Percentiles rank a stretch among this genome's conserved stretches.
phyloP scores from a whole-genome alignment of 2,113 vertebrate genomes.

The Narcine bancroftii region DNA sequence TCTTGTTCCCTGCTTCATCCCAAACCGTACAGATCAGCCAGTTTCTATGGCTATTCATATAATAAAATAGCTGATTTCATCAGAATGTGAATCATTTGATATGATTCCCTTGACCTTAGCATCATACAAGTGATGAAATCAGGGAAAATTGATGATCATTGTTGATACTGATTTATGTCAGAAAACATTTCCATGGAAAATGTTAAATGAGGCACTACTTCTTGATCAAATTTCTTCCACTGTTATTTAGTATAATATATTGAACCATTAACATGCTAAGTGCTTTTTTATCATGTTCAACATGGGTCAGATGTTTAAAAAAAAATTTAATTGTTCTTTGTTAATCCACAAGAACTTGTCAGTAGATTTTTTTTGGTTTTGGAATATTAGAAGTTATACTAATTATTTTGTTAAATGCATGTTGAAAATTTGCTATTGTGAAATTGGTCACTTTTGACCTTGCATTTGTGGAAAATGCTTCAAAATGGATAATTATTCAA shows the following conservation, averaged over 20 bases:
- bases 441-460: background rate
- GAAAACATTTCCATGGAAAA: background rate
- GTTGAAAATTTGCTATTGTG: background rate
- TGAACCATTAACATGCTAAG: background rate
- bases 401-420: background rate
- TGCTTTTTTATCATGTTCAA: background rate
- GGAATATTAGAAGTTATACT: background rate
- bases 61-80: background rate
- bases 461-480: background rate
- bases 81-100: background rate
- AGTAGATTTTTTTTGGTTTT: background rate
- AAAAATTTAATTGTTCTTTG: background rate
- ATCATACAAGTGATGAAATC: background rate
- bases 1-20: background rate
- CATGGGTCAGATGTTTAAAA: background rate
- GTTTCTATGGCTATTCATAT: background rate
- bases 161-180: background rate
- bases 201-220: background rate
- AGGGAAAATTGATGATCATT: background rate
- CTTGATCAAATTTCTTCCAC: background rate
- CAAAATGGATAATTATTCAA: background rate
- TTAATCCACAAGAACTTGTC: background rate
- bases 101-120: background rate
- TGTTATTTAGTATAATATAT: background rate
- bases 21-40: background rate